Conservation (phyloP, 2,888 invertebrate species). For the Watsonalla cultraria region DNA sequence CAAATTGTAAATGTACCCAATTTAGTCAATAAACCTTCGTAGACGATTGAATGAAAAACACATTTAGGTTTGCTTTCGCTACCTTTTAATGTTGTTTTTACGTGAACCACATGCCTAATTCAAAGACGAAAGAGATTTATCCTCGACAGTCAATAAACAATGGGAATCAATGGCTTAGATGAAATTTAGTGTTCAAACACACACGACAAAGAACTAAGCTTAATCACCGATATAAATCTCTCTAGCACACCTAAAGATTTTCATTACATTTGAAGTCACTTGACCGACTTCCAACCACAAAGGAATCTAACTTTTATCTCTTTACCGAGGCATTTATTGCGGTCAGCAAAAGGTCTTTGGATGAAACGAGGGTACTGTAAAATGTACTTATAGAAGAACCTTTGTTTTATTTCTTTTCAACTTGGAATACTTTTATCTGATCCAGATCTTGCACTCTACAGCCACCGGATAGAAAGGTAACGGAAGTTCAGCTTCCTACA, state of each 20-base stretch:
- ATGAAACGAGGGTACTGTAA: constrained; percentile 53
- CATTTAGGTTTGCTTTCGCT: not conserved
- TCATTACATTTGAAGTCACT: constrained; percentile 63
- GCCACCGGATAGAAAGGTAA: no score
- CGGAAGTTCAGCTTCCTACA: no score
- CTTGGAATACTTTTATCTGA: constrained; percentile 25
- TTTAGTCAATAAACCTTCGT: not conserved
- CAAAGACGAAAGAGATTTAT: constrained; percentile 2
- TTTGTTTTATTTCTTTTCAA: constrained; percentile 21
- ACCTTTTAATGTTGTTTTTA: not conserved
- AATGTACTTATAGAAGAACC: constrained; percentile 40
- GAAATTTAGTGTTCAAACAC: constrained; percentile 21
- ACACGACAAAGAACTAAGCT: constrained; percentile 17
- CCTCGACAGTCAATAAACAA: not conserved
- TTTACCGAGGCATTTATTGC: constrained; percentile 64
- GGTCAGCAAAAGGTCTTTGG: constrained; percentile 55
- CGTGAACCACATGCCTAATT: not conserved
- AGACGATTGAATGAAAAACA: not conserved
- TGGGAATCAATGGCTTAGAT: constrained; percentile 1
- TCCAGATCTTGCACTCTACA: constrained; percentile 12
- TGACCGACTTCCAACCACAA: constrained; percentile 58
- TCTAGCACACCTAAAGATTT: constrained; percentile 51
- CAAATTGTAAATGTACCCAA: no score
- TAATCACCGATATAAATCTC: constrained; percentile 53
- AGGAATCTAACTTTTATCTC: constrained; percentile 65